Evolutionary conservation across 2,888 invertebrate genomes (phyloP).

Genomic region (Parnassius smintheus): DNA sequence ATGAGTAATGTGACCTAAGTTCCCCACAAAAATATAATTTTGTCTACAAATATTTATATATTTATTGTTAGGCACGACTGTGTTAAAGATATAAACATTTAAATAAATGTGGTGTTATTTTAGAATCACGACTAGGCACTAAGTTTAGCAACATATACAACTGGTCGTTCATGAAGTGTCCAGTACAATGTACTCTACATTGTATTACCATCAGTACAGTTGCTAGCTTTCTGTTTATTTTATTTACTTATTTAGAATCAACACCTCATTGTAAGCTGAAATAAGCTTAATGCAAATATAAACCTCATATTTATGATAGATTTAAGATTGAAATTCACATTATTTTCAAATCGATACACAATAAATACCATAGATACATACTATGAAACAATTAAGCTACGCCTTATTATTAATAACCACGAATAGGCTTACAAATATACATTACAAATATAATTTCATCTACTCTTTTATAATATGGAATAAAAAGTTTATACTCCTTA

Average conservation of each 20-base stretch:
- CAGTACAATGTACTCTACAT: too few species aligned
- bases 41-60: constrained; percentile 13
- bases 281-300: neutral
- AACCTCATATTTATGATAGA: neutral
- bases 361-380: constrained; percentile 14
- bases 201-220: too few species aligned
- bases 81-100: constrained; percentile 15
- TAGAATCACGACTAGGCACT: constrained; percentile 21
- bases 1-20: constrained; percentile 4
- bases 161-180: neutral
- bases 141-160: neutral
- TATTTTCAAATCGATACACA: neutral
- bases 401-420: constrained; percentile 21
- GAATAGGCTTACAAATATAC: constrained; percentile 13
- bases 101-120: neutral
- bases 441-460: constrained; percentile 25
- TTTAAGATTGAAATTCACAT: neutral
- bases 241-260: neutral
- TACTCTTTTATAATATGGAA: constrained; percentile 24
- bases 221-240: too few species aligned
- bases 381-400: constrained; percentile 18
- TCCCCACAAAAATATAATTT: constrained; percentile 24
- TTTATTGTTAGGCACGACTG: constrained; percentile 25
- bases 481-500: constrained; percentile 2
- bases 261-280: neutral